Percentiles rank a stretch among this genome's conserved stretches.
phyloP scores from a whole-genome alignment of 2,113 vertebrate genomes.

The Corydoras sp. region DNA sequence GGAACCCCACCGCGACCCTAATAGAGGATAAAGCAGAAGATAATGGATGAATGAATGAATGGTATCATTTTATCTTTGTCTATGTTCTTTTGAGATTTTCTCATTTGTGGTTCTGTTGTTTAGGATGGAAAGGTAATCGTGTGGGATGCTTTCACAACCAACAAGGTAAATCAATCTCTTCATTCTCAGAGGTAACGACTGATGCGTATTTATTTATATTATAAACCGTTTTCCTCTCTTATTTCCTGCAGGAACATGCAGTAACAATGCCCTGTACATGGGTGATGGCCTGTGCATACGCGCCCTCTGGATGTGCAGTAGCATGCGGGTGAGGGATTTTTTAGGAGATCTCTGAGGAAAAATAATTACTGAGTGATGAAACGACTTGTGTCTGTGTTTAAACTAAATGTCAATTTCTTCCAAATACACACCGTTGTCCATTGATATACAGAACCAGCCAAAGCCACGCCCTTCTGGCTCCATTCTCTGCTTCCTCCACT shows the following conservation, averaged over 20 bases:
- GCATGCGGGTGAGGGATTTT: constrained; percentile 84
- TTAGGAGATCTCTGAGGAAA: too few relatives aligned
- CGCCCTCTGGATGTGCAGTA: constrained; percentile 92
- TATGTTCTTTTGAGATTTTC: not conserved
- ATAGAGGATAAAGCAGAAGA: too few relatives aligned
- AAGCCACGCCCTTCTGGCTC: too few relatives aligned
- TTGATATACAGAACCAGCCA: too few relatives aligned
- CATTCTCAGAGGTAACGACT: not conserved
- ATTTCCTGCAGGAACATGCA: constrained; percentile 79
- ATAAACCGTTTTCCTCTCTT: not conserved
- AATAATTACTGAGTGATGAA: too few relatives aligned
- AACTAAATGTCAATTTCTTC: too few relatives aligned
- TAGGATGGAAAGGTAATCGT: constrained; percentile 99
- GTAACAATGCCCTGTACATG: constrained; percentile 99
- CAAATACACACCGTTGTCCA: too few relatives aligned
- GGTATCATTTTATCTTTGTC: too few relatives aligned
- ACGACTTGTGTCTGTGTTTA: too few relatives aligned
- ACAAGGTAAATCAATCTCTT: constrained; percentile 76
- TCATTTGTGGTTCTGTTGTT: constrained; percentile 35
- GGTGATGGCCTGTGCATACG: constrained; percentile 98
- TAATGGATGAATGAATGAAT: too few relatives aligned
- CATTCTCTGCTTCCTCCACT: too few relatives aligned
- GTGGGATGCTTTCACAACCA: constrained; percentile 98
- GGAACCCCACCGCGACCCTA: too few relatives aligned
- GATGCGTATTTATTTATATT: not conserved